phyloP scores from a whole-genome alignment of 2,113 vertebrate species.

The Mesoclemmys tuberculata region DNA sequence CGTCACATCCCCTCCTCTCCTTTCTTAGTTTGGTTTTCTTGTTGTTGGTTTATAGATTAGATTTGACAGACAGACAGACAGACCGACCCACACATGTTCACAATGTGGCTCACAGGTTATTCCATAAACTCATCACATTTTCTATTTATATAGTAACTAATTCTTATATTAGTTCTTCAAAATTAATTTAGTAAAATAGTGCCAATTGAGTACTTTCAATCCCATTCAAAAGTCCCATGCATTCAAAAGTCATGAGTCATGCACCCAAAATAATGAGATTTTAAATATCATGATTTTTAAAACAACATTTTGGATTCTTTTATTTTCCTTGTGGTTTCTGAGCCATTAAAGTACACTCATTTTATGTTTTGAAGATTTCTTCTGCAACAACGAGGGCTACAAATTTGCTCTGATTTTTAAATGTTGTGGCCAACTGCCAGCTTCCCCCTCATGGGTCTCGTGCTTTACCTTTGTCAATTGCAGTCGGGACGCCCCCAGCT shows the following conservation, averaged over 20 bases:
- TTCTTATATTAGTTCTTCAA: neutral
- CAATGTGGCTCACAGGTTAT: neutral
- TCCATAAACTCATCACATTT: neutral
- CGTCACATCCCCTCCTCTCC: neutral
- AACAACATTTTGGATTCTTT: neutral
- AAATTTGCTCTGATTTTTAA: neutral
- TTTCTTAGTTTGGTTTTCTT: neutral
- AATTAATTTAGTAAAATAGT: neutral
- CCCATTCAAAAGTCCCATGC: neutral
- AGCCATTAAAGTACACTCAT: neutral
- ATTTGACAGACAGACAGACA: neutral
- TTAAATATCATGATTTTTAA: neutral
- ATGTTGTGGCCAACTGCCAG: too few relatives aligned
- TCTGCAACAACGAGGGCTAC: neutral
- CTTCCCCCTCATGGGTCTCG: too few relatives aligned
- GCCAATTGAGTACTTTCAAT: neutral
- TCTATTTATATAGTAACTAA: neutral
- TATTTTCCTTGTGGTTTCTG: neutral
- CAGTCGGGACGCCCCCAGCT: too few relatives aligned
- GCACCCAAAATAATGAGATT: neutral
- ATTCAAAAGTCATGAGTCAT: neutral
- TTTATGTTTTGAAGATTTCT: neutral
- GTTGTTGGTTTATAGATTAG: neutral
- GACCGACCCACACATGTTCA: neutral
- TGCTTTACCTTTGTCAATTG: too few relatives aligned